Conservation (phyloP, 2,888 invertebrate genomes). For the Drosophila mulleri region DNA sequence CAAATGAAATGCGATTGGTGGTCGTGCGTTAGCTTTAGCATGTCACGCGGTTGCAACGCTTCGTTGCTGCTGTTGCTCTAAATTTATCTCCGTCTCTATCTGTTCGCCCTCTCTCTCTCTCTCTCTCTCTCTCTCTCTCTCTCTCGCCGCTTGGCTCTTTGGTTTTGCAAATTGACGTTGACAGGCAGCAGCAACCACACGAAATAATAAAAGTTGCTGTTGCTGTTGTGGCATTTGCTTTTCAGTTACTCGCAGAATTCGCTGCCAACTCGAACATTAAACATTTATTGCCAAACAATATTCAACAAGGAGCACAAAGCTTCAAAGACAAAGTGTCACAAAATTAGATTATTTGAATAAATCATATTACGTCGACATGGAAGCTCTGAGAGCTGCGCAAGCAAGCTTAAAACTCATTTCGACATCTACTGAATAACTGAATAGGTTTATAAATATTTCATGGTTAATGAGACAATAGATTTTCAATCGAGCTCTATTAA, state of each 20-base stretch:
- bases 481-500: too few species aligned
- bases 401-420: too few species aligned
- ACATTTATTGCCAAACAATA: slow-evolving; percentile 1
- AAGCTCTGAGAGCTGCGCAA: not conserved
- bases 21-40: not conserved
- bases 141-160: not conserved
- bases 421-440: too few species aligned
- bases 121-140: not conserved
- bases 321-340: not conserved
- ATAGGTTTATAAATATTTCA: too few species aligned
- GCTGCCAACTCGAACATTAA: slow-evolving; percentile 4
- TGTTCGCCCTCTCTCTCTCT: not conserved
- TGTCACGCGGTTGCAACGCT: slow-evolving; percentile 28
- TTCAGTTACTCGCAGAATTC: slow-evolving; percentile 25
- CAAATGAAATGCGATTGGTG: slow-evolving; percentile 20
- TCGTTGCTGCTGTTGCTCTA: too few species aligned
- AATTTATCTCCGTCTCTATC: not conserved
- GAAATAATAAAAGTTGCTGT: slow-evolving; percentile 2
- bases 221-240: slow-evolving; percentile 7
- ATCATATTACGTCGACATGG: not conserved
- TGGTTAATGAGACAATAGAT: too few species aligned
- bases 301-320: not conserved
- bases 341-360: not conserved
- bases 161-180: slow-evolving; percentile 58
- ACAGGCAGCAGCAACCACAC: slow-evolving; percentile 35